Evolutionary conservation across 1,140 invertebrate genomes (phyloP).

Genomic region (Eriosoma lanigerum): DNA sequence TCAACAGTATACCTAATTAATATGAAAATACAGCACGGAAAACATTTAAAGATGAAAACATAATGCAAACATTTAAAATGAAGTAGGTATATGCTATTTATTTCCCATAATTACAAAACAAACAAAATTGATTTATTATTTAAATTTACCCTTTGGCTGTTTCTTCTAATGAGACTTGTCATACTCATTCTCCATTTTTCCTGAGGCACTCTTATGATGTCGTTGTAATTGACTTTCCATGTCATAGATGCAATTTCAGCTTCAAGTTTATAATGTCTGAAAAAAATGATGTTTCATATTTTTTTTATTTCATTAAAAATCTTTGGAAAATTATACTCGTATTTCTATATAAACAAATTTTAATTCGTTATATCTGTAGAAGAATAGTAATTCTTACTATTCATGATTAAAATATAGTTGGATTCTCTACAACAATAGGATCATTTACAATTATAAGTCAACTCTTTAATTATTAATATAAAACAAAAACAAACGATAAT

Average conservation of each 20-base stretch:
- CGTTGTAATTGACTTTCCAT: constrained; percentile 87
- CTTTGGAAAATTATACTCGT: too few species aligned
- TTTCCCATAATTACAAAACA: neutral
- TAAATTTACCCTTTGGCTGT: constrained; percentile 68
- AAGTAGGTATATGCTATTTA: constrained; percentile 10
- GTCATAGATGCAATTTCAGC: constrained; percentile 93
- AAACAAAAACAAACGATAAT: too few species aligned
- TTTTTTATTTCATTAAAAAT: too few species aligned
- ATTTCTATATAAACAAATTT: too few species aligned
- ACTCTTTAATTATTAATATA: too few species aligned
- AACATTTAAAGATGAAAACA: neutral
- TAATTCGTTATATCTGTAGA: too few species aligned
- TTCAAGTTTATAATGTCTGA: constrained; percentile 87
- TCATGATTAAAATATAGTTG: too few species aligned
- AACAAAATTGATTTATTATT: neutral
- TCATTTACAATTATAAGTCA: too few species aligned
- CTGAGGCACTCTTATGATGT: constrained; percentile 63
- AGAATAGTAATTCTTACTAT: too few species aligned
- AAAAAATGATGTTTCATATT: constrained; percentile 55
- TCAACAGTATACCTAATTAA: too few species aligned
- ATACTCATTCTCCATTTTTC: constrained; percentile 65
- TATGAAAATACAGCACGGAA: neutral
- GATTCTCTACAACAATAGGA: too few species aligned
- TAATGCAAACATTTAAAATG: neutral
- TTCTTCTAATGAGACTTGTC: constrained; percentile 65